Evolutionary conservation across 2,113 vertebrate species (phyloP), one percentile per base, ranked within the genome.

Genomic region (Upupa epops): DNA sequence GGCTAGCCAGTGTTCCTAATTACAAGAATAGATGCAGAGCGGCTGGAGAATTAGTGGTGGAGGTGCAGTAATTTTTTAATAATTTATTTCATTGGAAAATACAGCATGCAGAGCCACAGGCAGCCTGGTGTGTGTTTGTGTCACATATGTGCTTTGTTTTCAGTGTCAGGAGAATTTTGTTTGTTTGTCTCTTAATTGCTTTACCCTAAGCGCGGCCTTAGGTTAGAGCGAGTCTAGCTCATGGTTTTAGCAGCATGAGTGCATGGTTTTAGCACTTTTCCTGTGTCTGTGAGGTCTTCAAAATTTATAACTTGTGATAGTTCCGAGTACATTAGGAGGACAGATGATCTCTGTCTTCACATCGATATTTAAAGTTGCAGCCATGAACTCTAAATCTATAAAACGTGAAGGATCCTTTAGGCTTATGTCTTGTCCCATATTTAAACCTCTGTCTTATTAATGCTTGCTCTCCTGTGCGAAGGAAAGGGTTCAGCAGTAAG

Each of bases 21-120:
- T 81, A 85, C 56, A 78, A 86, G 70, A 90, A 93, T 82, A 72
- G 73, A 84, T 94, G 83, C 72, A 49, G 58, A 88, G 73, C 61
- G 83, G 56, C 54, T 86, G 83, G 94, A 92, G 90, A 91, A 86
- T 92, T 93, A 90, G 77, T 93, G 93, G 95, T 75, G 82, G 78
- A 61, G 36, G 32, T 88, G 72, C 83, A 87, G 72, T 82, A 49
- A 64, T 94, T 81, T 90, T 94, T 91, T 60, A 90, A 88, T 80
- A 56, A 89, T 89, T 90, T 84, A 86, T 77, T 95, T 93, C 21
- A 68, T 92, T 94, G 45, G 77, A 63, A 90, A 93, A 65, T 75
- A 56, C 11, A 32, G 55, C 55, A 75, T 49, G 34, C 70, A 52
- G 77, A 86, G 80, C 58, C 63, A 83, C 63, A 88, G 73, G 60